Evolutionary conservation across 2,113 vertebrate species (phyloP).

Genomic region (Dicrurus megarhynchus): DNA sequence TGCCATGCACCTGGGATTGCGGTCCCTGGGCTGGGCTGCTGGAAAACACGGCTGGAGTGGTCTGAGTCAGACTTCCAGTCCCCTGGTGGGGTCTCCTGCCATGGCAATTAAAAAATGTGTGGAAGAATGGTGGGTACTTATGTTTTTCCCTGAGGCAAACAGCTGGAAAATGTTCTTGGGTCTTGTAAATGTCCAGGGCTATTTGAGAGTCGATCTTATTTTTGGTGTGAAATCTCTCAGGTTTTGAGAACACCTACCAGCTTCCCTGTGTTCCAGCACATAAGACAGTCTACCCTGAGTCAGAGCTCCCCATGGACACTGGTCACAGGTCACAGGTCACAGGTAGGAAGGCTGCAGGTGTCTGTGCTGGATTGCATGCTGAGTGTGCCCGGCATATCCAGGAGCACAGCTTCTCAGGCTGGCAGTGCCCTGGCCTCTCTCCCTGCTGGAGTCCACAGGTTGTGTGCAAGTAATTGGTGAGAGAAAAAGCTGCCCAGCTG

Average conservation of each 20-base stretch:
- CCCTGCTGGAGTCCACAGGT: background rate
- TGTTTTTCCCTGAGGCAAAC: background rate
- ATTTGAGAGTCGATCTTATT: background rate
- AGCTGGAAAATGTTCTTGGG: background rate
- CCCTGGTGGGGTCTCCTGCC: rapidly evolving
- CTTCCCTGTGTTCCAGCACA: background rate
- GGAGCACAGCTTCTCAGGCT: background rate
- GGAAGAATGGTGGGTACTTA: background rate
- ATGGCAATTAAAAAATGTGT: background rate
- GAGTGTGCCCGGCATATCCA: background rate
- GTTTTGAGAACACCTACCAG: background rate
- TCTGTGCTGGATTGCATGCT: background rate
- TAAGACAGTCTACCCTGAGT: too few species aligned
- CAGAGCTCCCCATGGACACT: background rate
- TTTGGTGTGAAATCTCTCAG: background rate
- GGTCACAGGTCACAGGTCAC: too few species aligned
- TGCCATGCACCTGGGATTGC: background rate
- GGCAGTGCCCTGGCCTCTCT: background rate
- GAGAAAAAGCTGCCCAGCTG: background rate
- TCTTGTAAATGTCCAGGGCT: background rate
- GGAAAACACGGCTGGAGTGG: background rate
- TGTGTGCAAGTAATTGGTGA: background rate
- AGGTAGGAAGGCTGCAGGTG: background rate
- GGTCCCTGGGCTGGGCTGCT: background rate
- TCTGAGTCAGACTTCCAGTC: background rate